Conservation (phyloP, 1,140 invertebrate species). For the Drosophila kikkawai region DNA sequence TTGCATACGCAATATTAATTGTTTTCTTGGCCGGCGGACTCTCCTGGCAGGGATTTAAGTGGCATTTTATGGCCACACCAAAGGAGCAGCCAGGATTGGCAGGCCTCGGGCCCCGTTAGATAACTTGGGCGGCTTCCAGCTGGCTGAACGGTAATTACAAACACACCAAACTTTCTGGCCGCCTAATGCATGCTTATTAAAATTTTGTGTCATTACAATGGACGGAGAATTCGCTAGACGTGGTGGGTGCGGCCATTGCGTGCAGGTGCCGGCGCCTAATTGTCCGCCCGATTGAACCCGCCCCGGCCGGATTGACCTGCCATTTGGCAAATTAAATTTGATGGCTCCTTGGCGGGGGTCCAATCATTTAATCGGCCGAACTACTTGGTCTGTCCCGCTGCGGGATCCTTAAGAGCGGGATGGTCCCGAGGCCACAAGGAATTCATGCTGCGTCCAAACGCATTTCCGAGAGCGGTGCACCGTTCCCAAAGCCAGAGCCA, state of each 20-base stretch:
- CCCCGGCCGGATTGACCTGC: slow-evolving; percentile 2
- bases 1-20: slow-evolving; percentile 79
- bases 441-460: background rate
- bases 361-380: slow-evolving; percentile 57
- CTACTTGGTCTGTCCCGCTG: slow-evolving; percentile 10
- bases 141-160: slow-evolving; percentile 52
- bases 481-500: background rate
- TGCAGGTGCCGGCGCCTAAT: slow-evolving; percentile 65
- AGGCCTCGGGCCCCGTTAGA: slow-evolving; percentile 41
- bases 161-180: slow-evolving; percentile 47
- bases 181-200: slow-evolving; percentile 72
- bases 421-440: background rate
- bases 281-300: slow-evolving; percentile 15
- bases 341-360: slow-evolving; percentile 52
- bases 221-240: slow-evolving; percentile 49
- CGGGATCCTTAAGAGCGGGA: slow-evolving; percentile 22
- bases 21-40: slow-evolving; percentile 60
- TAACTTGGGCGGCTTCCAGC: slow-evolving; percentile 43
- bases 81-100: slow-evolving; percentile 19
- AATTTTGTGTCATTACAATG: slow-evolving; percentile 68
- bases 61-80: slow-evolving; percentile 64
- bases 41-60: slow-evolving; percentile 60
- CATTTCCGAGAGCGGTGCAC: slow-evolving; percentile 3
- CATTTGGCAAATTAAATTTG: slow-evolving; percentile 58
- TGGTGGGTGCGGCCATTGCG: slow-evolving; percentile 29